Evolutionary conservation across 1,140 invertebrate species (phyloP).

Genomic region (Pristionchus pacificus): DNA sequence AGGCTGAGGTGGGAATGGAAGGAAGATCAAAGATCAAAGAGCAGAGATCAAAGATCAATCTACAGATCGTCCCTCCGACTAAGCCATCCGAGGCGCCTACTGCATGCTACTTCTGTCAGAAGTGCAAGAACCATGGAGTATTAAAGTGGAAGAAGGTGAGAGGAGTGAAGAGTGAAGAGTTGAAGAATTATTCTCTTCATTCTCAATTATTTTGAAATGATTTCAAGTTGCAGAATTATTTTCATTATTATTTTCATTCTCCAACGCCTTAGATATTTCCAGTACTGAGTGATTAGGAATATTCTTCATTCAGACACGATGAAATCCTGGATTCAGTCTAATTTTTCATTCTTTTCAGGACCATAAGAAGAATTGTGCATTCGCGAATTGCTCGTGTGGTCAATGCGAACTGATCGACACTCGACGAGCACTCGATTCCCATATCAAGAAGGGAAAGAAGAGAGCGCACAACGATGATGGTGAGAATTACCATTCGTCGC

Average conservation of each 20-base stretch:
- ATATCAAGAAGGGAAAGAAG: slow-evolving; percentile 52
- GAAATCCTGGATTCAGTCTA: too few species aligned
- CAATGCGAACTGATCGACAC: slow-evolving; percentile 53
- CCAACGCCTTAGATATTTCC: too few species aligned
- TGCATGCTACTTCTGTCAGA: slow-evolving; percentile 52
- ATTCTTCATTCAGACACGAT: too few species aligned
- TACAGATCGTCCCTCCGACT: not conserved
- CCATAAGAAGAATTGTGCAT: slow-evolving; percentile 49
- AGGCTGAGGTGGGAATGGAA: not conserved
- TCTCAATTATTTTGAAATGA: too few species aligned
- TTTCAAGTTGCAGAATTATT: too few species aligned
- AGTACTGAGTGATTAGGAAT: too few species aligned
- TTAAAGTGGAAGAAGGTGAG: slow-evolving; percentile 53
- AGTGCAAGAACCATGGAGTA: slow-evolving; percentile 52
- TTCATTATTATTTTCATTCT: too few species aligned
- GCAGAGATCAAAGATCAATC: slow-evolving; percentile 33
- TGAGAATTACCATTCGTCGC: too few species aligned
- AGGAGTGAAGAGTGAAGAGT: not conserved
- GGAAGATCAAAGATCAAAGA: slow-evolving; percentile 30
- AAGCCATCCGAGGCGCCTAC: not conserved
- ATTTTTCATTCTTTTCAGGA: too few species aligned
- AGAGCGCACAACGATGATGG: too few species aligned
- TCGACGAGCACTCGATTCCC: slow-evolving; percentile 44
- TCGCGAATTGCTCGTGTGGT: slow-evolving; percentile 42
- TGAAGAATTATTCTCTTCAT: too few species aligned